phyloP scores from a whole-genome alignment of 2,888 invertebrate species.

The Drosophila nigricruria region DNA sequence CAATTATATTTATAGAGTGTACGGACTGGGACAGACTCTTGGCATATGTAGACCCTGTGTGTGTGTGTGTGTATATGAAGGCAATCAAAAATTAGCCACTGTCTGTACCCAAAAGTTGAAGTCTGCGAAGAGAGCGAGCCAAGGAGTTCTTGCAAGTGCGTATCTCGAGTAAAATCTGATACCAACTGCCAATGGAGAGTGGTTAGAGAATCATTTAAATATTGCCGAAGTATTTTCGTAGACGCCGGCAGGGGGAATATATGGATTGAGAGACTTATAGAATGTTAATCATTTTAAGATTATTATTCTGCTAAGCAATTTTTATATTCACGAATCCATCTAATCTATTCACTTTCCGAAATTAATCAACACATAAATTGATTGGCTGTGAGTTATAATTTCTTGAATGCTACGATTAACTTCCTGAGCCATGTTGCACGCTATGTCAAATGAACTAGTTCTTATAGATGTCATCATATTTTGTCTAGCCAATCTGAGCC shows the following conservation, averaged over 20 bases:
- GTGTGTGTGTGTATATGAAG: slow-evolving; percentile 7
- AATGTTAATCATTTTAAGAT: no score
- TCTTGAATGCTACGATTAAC: background rate
- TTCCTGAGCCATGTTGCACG: background rate
- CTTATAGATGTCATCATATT: slow-evolving; percentile 14
- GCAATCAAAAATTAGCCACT: slow-evolving; percentile 58
- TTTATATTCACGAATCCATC: background rate
- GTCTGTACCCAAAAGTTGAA: slow-evolving; percentile 27
- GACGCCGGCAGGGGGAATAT: background rate
- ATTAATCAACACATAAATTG: background rate
- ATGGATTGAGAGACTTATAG: background rate
- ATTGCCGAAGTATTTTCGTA: background rate
- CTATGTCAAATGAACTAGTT: slow-evolving; percentile 14
- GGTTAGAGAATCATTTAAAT: background rate
- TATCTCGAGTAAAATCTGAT: background rate
- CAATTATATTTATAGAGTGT: slow-evolving; percentile 69
- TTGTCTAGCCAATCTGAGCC: slow-evolving; percentile 24
- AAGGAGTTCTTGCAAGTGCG: background rate
- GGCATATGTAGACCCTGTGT: slow-evolving; percentile 4
- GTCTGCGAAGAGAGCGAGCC: background rate
- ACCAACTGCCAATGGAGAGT: background rate
- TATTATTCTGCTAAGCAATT: background rate
- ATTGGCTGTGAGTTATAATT: background rate
- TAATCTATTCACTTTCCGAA: background rate
- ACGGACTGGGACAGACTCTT: background rate